These are phyloP conservation scores for Gonocerus acuteangulatus DNA, from an alignment of 2,888 invertebrate genomes.

Conservation along the genomic window DNA sequence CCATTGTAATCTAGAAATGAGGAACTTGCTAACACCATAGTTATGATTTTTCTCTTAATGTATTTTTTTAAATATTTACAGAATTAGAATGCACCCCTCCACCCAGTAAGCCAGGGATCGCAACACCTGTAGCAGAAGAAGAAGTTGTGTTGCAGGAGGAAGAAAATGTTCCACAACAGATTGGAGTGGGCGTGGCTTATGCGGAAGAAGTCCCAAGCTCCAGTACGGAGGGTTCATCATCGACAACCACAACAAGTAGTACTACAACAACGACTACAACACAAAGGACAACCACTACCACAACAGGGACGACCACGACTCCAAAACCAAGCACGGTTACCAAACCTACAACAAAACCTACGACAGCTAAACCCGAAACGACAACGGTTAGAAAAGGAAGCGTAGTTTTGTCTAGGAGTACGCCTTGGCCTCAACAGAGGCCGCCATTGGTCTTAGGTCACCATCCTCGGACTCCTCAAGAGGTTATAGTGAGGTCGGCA, in stretches of 20 bases:
- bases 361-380: slow-evolving; percentile 39
- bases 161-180: slow-evolving; percentile 47
- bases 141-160: slow-evolving; percentile 45
- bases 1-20: too few relatives aligned
- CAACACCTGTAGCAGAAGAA: slow-evolving; percentile 36
- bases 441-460: slow-evolving; percentile 38
- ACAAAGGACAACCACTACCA: slow-evolving; percentile 21
- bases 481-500: slow-evolving; percentile 74
- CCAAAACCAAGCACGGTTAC: slow-evolving; percentile 35
- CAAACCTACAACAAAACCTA: slow-evolving; percentile 37
- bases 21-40: too few relatives aligned
- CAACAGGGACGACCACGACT: slow-evolving; percentile 36
- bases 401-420: slow-evolving; percentile 34
- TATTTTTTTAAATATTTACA: slow-evolving; percentile 36
- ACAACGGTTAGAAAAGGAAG: slow-evolving; percentile 35
- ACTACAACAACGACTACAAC: slow-evolving; percentile 35
- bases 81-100: slow-evolving; percentile 44
- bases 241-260: slow-evolving; percentile 40
- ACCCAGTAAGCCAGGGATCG: slow-evolving; percentile 31
- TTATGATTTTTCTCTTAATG: too few relatives aligned
- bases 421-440: slow-evolving; percentile 36
- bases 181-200: slow-evolving; percentile 37
- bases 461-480: slow-evolving; percentile 33
- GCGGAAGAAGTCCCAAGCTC: slow-evolving; percentile 41
- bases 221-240: slow-evolving; percentile 39